A percentile compares a stretch with the other conserved stretches of the same genome.
These are phyloP conservation scores for Polylopha cassiicola DNA, from an alignment of 2,888 invertebrate genomes.

Conservation along the genomic window DNA sequence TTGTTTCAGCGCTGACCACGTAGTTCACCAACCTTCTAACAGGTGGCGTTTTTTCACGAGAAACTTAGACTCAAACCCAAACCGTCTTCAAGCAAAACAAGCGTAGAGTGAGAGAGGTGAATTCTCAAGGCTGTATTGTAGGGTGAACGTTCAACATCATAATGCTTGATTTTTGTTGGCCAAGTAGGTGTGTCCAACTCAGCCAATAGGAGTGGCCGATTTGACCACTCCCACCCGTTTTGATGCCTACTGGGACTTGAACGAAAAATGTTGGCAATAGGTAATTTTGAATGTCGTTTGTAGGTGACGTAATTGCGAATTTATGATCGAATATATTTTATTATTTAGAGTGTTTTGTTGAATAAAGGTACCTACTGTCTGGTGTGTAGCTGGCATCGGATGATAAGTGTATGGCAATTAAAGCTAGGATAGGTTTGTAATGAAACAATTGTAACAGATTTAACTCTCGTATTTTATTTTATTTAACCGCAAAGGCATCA, in stretches of 20 bases:
- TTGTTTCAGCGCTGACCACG: conserved; percentile 36
- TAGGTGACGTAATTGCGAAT: conserved; percentile 66
- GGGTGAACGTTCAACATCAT: conserved; percentile 41
- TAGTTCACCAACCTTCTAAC: conserved; percentile 34
- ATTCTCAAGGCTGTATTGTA: conserved; percentile 65
- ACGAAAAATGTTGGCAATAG: conserved; percentile 67
- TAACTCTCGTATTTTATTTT: too few species aligned
- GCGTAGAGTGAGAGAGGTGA: conserved; percentile 69
- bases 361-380: conserved; percentile 10
- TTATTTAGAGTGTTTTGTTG: conserved; percentile 16
- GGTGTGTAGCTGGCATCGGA: too few species aligned
- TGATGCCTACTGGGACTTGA: conserved; percentile 74
- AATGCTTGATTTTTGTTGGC: conserved; percentile 59
- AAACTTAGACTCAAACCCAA: conserved; percentile 53
- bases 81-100: conserved; percentile 66
- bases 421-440: too few species aligned
- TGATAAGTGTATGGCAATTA: too few species aligned
- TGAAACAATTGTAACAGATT: too few species aligned
- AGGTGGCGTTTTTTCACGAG: conserved; percentile 56
- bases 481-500: too few species aligned
- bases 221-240: conserved; percentile 66
- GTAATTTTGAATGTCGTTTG: conserved; percentile 69
- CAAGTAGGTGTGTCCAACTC: conserved; percentile 55
- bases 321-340: conserved; percentile 44
- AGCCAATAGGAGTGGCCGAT: conserved; percentile 62